phyloP scores from a whole-genome alignment of 1,140 invertebrate genomes.

The Cepaea nemoralis region DNA sequence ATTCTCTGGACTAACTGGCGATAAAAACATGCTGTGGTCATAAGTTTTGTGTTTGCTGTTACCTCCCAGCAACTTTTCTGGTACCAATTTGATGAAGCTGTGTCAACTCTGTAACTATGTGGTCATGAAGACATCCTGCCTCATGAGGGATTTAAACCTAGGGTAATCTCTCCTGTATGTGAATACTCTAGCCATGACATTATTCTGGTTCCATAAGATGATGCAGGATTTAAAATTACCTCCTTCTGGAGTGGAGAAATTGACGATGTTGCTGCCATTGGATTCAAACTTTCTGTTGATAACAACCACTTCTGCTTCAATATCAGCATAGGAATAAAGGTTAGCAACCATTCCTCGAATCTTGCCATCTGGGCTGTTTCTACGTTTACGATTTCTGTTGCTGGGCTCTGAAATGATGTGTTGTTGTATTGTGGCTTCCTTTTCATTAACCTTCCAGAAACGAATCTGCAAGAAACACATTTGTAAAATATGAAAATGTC shows the following conservation, averaged over 20 bases:
- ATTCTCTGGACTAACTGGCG: too few relatives aligned
- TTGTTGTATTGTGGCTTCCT: conserved; percentile 83
- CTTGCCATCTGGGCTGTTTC: conserved; percentile 38
- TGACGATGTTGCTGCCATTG: conserved; percentile 86
- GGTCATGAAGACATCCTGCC: too few relatives aligned
- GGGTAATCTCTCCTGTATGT: too few relatives aligned
- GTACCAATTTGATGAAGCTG: too few relatives aligned
- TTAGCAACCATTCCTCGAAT: conserved; percentile 45
- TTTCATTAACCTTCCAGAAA: conserved; percentile 86
- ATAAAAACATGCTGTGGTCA: too few relatives aligned
- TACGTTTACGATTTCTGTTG: conserved; percentile 17
- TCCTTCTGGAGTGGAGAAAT: conserved; percentile 92
- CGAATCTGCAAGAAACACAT: conserved; percentile 77
- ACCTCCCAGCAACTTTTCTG: too few relatives aligned
- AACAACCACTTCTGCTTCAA: conserved; percentile 89
- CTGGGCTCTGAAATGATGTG: conserved; percentile 42
- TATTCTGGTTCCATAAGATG: too few relatives aligned
- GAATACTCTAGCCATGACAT: too few relatives aligned
- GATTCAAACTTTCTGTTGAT: conserved; percentile 92
- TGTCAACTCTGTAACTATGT: too few relatives aligned
- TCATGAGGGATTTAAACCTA: too few relatives aligned
- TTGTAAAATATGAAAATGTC: conserved; percentile 11
- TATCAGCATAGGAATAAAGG: conserved; percentile 81
- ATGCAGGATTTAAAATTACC: conserved; percentile 72
- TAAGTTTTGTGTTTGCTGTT: too few relatives aligned